Evolutionary conservation across 2,113 vertebrate genomes (phyloP).

Genomic region (Neopipo cinnamomea): DNA sequence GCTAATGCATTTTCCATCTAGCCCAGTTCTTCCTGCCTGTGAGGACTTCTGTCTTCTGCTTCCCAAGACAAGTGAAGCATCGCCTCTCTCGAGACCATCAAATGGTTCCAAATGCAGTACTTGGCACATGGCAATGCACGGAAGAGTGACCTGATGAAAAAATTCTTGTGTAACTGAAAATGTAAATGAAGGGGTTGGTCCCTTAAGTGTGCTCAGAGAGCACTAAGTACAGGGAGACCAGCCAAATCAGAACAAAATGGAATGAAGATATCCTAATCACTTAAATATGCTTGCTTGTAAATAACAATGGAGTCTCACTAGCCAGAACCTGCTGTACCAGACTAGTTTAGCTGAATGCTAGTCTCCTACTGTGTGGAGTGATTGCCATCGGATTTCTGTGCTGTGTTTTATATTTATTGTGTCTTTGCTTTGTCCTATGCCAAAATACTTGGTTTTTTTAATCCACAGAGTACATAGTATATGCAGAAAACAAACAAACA

Average conservation of each 20-base stretch:
- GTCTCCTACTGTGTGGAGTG: background rate
- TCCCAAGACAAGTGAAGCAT: background rate
- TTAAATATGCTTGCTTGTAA: background rate
- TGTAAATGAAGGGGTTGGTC: background rate
- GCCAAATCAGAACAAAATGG: background rate
- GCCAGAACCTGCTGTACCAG: constrained; percentile 22
- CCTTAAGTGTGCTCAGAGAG: background rate
- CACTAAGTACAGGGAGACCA: background rate
- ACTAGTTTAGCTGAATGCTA: background rate
- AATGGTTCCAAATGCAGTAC: background rate
- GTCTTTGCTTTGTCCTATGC: background rate
- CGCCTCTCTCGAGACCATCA: background rate
- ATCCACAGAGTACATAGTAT: background rate
- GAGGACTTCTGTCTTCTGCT: background rate
- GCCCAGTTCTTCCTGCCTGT: background rate
- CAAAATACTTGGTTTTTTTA: background rate
- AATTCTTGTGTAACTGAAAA: background rate
- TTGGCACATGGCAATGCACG: background rate
- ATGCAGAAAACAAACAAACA: background rate
- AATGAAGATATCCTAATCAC: background rate
- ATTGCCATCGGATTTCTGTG: background rate
- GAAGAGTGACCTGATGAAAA: constrained; percentile 4
- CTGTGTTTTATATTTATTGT: background rate
- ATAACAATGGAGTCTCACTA: background rate
- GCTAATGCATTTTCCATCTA: background rate